These are phyloP conservation scores for Tamandua tetradactyla DNA, from an alignment of 2,797 vertebrate species.

Conservation along the genomic window DNA sequence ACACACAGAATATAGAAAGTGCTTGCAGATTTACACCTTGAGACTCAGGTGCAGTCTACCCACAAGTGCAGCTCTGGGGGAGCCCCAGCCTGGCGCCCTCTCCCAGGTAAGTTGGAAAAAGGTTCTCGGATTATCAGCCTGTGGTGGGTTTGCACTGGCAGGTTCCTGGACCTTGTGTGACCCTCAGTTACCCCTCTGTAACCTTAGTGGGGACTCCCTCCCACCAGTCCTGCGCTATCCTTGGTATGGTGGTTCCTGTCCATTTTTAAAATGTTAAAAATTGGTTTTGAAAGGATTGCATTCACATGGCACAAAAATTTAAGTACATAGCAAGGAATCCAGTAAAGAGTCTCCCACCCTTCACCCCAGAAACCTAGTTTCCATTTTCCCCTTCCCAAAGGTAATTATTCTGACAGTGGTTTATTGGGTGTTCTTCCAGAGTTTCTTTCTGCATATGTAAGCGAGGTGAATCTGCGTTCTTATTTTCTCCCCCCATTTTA, in stretches of 20 bases:
- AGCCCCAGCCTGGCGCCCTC: neutral
- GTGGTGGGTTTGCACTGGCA: neutral
- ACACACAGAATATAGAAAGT: neutral
- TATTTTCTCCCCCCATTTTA: neutral
- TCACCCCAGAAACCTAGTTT: neutral
- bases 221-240: neutral
- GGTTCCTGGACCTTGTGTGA: neutral
- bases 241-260: neutral
- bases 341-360: neutral
- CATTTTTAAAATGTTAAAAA: neutral
- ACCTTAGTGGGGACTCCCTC: neutral
- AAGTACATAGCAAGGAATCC: neutral
- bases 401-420: neutral
- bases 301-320: neutral
- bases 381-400: neutral
- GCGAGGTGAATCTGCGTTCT: neutral
- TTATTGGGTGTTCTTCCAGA: neutral
- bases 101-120: neutral
- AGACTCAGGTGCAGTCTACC: neutral
- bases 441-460: neutral
- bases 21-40: neutral
- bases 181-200: neutral
- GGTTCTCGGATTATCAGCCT: neutral
- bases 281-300: neutral
- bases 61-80: neutral